phyloP scores from a whole-genome alignment of 2,113 vertebrate genomes.

The Solenodon paradoxus region DNA sequence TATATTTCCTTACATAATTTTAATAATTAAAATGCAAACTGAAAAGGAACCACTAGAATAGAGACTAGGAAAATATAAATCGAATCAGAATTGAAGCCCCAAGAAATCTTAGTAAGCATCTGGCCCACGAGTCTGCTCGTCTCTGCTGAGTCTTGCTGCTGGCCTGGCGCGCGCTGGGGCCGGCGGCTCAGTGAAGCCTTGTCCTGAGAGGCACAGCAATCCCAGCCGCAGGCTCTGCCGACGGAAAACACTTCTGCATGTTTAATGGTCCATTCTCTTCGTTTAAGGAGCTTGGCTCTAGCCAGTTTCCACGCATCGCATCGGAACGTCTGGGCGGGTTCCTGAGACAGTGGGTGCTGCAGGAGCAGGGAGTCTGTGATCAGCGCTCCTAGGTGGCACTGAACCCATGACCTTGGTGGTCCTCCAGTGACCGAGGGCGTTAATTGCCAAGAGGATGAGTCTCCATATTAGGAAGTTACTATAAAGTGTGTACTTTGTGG shows the following conservation, averaged over 20 bases:
- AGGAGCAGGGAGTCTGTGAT: background rate
- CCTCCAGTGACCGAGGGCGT: background rate
- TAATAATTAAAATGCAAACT: constrained; percentile 41
- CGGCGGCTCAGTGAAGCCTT: constrained; percentile 21
- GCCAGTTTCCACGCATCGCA: background rate
- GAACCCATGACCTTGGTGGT: background rate
- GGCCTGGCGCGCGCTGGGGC: background rate
- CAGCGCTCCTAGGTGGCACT: background rate
- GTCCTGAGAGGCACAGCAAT: background rate
- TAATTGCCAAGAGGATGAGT: background rate
- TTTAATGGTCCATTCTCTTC: constrained; percentile 2
- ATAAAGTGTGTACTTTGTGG: constrained; percentile 44
- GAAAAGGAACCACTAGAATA: background rate
- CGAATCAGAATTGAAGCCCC: background rate
- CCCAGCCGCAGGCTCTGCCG: background rate
- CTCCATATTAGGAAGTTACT: background rate
- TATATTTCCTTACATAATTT: constrained; percentile 12
- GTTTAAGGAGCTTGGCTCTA: constrained; percentile 28
- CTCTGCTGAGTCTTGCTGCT: background rate
- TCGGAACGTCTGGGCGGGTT: background rate
- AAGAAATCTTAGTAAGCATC: background rate
- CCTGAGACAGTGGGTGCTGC: background rate
- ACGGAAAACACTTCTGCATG: background rate
- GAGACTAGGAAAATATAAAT: background rate
- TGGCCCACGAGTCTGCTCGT: background rate